Base-by-base conservation (phyloP, 2,888 invertebrate genomes). In the Lasioglossum malachurum region DNA sequence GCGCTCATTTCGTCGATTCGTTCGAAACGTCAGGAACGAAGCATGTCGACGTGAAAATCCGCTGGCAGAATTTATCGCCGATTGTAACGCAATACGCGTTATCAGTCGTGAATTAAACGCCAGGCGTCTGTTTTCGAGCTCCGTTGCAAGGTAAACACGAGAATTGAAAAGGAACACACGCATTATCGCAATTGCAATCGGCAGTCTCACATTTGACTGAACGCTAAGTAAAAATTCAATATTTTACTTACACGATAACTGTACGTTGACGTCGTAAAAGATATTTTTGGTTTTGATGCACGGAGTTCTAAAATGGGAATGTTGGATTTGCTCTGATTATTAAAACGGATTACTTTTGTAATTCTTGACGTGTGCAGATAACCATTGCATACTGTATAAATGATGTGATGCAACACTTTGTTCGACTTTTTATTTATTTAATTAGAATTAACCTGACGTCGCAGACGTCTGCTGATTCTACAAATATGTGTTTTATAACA, bases 71-170 rank as follows among this genome's bases (percentile, higher is more conserved):
- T 75, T 80, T 80, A 86, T 83, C 78, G 53, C 16, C 75, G 80
- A 86, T 83, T 53, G 80, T 83, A 83, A 86, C 60, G 41, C 72
- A 80, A 78, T 67, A 31, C 27, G 41, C 72, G 67, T 83, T 87
- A 86, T 86, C 87, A 49, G 27, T 23, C 60, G 60, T 69, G 72
- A 80, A 87, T 75, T 73, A 46, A 80, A 67, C 64, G 23, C 49
- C 73, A 16, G 38, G 41, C 75, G 35, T 73, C 75, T 78, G 78
- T 78, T 83, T 83, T 83, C 75, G n/a, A 69, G n/a, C 44, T 38
- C 64, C 7, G n/a, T 12, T 41, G 23, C 57, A 75, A 83, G 78
- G 83, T 78, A 71, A 78, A 78, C n/a, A 14, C 49, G 49, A 38
- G 41, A 31, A 38, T 35, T 16, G n/a, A 14, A 23, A 31, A 44